A percentile compares a stretch with the other conserved stretches of the same genome.
Evolutionary conservation across 2,888 invertebrate species (phyloP).

Genomic region (Lymantria dispar): DNA sequence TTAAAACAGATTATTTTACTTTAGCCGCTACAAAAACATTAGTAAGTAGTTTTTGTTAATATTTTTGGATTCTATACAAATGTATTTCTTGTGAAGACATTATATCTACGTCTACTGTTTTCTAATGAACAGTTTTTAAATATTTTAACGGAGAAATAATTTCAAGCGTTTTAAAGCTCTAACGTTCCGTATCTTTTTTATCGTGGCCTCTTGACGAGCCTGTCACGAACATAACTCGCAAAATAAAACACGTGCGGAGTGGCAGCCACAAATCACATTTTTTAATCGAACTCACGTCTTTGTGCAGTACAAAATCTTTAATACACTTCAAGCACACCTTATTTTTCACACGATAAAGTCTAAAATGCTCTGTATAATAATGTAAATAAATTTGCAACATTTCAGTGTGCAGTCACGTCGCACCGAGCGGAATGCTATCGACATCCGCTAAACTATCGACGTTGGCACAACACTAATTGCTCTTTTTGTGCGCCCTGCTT

Average conservation of each 20-base stretch:
- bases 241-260: slow-evolving; percentile 76
- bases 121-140: slow-evolving; percentile 35
- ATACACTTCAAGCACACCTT: slow-evolving; percentile 22
- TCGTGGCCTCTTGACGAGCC: slow-evolving; percentile 55
- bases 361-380: slow-evolving; percentile 23
- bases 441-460: slow-evolving; percentile 79
- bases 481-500: slow-evolving; percentile 67
- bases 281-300: slow-evolving; percentile 78
- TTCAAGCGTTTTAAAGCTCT: slow-evolving; percentile 41
- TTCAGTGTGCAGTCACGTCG: slow-evolving; percentile 73
- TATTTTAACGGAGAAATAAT: slow-evolving; percentile 37
- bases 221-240: slow-evolving; percentile 72
- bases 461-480: slow-evolving; percentile 75
- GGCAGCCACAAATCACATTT: slow-evolving; percentile 80
- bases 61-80: slow-evolving; percentile 33
- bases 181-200: slow-evolving; percentile 48
- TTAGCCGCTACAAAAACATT: slow-evolving; percentile 32
- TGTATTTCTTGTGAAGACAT: slow-evolving; percentile 21
- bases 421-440: slow-evolving; percentile 70
- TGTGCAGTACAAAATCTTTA: slow-evolving; percentile 36
- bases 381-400: slow-evolving; percentile 43
- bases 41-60: slow-evolving; percentile 33
- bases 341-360: slow-evolving; percentile 34
- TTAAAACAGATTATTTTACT: slow-evolving; percentile 40
- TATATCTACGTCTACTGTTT: slow-evolving; percentile 21